These are phyloP conservation scores for Sebastes glaucus DNA, from an alignment of 2,797 vertebrate genomes.

Conservation along the genomic window DNA sequence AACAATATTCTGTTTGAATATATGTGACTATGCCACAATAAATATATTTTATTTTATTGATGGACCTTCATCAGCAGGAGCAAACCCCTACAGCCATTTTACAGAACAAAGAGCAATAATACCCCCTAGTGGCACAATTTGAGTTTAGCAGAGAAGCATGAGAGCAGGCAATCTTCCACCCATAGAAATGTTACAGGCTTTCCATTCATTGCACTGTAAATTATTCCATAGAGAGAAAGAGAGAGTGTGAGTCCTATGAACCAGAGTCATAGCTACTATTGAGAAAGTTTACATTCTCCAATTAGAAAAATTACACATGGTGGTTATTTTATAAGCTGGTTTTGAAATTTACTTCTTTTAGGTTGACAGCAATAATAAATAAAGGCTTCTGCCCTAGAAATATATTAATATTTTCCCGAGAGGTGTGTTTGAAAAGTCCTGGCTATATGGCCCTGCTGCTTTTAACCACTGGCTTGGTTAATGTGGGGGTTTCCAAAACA, in stretches of 20 bases:
- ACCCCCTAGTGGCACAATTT: constrained; percentile 36
- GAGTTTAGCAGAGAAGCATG: background rate
- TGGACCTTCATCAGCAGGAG: background rate
- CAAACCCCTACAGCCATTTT: background rate
- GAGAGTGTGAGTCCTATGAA: background rate
- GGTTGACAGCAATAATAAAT: background rate
- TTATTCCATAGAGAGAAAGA: background rate
- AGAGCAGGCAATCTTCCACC: background rate
- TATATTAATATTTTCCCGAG: background rate
- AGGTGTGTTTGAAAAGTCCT: background rate
- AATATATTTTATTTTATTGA: background rate
- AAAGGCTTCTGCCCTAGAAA: background rate
- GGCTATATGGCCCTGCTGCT: background rate
- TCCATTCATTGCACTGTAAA: background rate
- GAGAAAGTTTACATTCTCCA: background rate
- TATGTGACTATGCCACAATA: background rate
- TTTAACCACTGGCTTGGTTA: background rate
- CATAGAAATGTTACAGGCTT: background rate
- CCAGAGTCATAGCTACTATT: background rate
- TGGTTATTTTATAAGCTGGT: background rate
- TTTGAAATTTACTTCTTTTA: background rate
- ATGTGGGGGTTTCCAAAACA: background rate
- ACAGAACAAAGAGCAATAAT: constrained; percentile 23
- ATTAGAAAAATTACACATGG: background rate
- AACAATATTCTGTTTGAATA: background rate